Base-by-base conservation (phyloP, 1,140 invertebrate species). In the Meteorus sp. region DNA sequence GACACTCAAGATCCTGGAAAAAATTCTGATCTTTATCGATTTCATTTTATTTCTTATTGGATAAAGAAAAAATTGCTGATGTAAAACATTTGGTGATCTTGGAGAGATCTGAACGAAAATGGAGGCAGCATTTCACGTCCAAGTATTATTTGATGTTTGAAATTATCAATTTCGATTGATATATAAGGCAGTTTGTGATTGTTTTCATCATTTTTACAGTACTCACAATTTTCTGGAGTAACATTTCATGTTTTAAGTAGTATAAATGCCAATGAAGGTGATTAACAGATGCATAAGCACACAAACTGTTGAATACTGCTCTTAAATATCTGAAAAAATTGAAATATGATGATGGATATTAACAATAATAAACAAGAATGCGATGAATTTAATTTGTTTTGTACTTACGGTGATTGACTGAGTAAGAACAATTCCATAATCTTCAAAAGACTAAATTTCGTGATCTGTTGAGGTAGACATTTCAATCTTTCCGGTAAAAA, bases 241-340 rank as follows among this genome's bases (percentile, higher is more conserved):
- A 80, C 61, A 92, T 81, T 44, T 77, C 74, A 33, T 84, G 69
- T 25, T 84, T 78, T 33, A 91, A 75, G 66, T 91, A 86, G 70
- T 89, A 89, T 1, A 87, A 69, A 77, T 93, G 91, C 70, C 86
- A 87, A 70, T 93, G 90, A 29, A 89, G 81, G 78, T 93, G 90
- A 77, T 93, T 93, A 0, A 93, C 88, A 23, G 90, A 91, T 35
- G 90, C 89, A 74, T 85, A 84, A 15, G 85, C 90, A 78, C 89
- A 89, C 19, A 92, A 74, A 70, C 89, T 88, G 76, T 93, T 93
- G 69, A 90, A 92, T 25, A 83, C 84, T 37, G 89, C 75, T 54
- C 87, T 80, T 6, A 91, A 76, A 67, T 82, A 73, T 50, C 73
- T 76, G 33, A 17, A 63, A 61, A 59, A 53, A 31, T 29, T 41